phyloP scores from a whole-genome alignment of 2,797 vertebrate genomes.

The Arctocebus calabarensis region DNA sequence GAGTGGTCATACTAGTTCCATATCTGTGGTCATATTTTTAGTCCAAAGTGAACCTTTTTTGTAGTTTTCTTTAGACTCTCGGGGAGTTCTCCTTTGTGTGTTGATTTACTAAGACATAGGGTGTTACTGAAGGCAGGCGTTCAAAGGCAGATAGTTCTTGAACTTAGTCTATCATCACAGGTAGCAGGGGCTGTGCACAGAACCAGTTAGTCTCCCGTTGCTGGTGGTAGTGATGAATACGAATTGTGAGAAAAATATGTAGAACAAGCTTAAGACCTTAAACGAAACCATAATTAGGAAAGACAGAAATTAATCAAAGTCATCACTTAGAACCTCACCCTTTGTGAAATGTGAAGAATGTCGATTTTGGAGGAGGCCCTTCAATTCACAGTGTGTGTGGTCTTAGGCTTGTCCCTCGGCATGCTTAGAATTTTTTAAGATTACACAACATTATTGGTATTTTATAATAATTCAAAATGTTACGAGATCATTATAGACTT shows the following conservation, averaged over 20 bases:
- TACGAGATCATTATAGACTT: background rate
- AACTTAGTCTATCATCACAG: background rate
- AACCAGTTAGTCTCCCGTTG: background rate
- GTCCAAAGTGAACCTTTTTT: conserved; percentile 54
- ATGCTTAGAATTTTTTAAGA: background rate
- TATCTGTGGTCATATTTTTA: conserved; percentile 34
- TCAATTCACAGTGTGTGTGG: background rate
- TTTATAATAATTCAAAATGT: background rate
- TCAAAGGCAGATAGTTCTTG: conserved; percentile 9
- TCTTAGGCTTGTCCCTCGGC: background rate
- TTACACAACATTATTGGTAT: background rate
- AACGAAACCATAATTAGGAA: background rate
- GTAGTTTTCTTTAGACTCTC: conserved; percentile 40
- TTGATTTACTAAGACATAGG: background rate
- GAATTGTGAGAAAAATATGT: background rate
- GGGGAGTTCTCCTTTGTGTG: conserved; percentile 33
- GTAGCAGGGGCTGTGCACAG: background rate
- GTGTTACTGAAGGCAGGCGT: background rate
- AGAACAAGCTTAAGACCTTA: background rate
- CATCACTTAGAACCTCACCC: background rate
- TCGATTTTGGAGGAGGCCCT: background rate
- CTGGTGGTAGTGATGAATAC: background rate
- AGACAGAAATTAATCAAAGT: background rate
- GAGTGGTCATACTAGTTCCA: conserved; percentile 47
- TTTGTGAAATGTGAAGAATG: background rate